Base-by-base conservation (phyloP, 1,140 invertebrate genomes). In the Zaprionus lachaisei region DNA sequence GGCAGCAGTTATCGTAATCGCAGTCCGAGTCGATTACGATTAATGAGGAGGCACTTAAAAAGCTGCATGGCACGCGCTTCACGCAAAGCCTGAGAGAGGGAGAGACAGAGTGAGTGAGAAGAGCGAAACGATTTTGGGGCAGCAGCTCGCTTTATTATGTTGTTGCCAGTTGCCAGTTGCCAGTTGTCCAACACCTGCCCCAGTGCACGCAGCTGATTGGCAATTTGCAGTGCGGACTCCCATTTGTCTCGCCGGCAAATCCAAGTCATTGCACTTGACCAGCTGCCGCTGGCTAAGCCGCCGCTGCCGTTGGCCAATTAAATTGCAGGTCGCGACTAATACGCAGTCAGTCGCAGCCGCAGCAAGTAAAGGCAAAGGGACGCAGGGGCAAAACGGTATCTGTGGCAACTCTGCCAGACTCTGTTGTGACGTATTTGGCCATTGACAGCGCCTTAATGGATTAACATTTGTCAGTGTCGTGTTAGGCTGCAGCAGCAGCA, bases 401-500 rank as follows among this genome's bases (percentile, higher is more conserved):
- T n/a, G 41, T n/a, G 41, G 41, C 41, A 47, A 47, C 41, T 17
- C 41, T 47, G 41, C 60, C 5, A 20, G 49, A 47, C 22, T 61
- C 49, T 82, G 67, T 83, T 85, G 83, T 92, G 91, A 92, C 87
- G 82, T 83, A 92, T 92, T 92, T 91, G 78, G 60, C 87, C 80
- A 92, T 92, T 92, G 91, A 92, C 91, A 92, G 91, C 78, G 84
- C 74, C 79, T 83, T 91, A 92, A 92, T 92, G 91, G 91, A 91
- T 92, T 90, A 92, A 90, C 87, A 92, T 92, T 92, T 87, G 87
- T 92, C 85, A 81, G 80, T 87, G 91, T 90, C 91, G 85, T 82
- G 91, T 92, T 92, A 90, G 82, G 67, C 85, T 55, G 73, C 63
- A 67, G 84, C 54, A 56, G 14, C 51, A 9, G 26, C 49, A 22